phyloP scores from a whole-genome alignment of 2,888 invertebrate species.

The Orthosia cruda region DNA sequence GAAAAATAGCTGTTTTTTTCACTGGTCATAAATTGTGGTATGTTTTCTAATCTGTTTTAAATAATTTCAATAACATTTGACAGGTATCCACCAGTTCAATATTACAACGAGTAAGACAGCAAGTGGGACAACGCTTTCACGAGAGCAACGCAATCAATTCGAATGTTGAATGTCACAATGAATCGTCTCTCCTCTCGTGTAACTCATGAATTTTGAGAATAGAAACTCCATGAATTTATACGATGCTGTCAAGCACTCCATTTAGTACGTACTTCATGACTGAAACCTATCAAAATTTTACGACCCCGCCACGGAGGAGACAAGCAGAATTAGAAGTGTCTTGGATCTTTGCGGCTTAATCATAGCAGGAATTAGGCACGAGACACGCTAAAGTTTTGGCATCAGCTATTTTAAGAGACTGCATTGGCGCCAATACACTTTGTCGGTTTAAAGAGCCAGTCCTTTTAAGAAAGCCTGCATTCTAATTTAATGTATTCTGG shows the following conservation, averaged over 20 bases:
- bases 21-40: background rate
- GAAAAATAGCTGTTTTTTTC: too few relatives aligned
- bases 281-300: slow-evolving; percentile 64
- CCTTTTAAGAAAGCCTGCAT: slow-evolving; percentile 14
- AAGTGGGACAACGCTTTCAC: background rate
- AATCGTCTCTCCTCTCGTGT: background rate
- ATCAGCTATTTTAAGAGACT: slow-evolving; percentile 28
- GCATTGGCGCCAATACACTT: background rate
- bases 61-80: background rate
- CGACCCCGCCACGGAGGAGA: slow-evolving; percentile 65
- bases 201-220: slow-evolving; percentile 7
- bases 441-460: background rate
- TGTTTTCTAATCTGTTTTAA: background rate
- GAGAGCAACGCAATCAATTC: slow-evolving; percentile 24
- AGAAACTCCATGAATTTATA: slow-evolving; percentile 14
- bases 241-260: slow-evolving; percentile 42
- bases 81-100: too few relatives aligned
- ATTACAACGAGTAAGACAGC: background rate
- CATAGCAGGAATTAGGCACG: slow-evolving; percentile 44
- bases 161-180: background rate
- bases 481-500: slow-evolving; percentile 4
- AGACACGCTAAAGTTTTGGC: slow-evolving; percentile 11
- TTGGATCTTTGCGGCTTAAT: slow-evolving; percentile 59
- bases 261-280: slow-evolving; percentile 42
- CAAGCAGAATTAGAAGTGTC: slow-evolving; percentile 62